Base-by-base conservation (phyloP, 2,797 vertebrate species). In the Rhadinocentrus ornatus region DNA sequence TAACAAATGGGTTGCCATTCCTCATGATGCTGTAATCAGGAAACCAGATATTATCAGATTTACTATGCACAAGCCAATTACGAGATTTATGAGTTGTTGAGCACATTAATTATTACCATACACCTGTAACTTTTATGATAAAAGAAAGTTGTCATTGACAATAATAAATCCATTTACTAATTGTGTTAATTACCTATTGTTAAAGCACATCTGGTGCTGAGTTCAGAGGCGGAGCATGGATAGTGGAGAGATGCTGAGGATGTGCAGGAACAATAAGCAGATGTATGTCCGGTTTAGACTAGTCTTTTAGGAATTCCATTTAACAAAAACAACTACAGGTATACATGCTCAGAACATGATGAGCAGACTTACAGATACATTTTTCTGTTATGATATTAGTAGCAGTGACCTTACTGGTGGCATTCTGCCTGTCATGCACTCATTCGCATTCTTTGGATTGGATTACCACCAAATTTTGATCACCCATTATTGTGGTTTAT, bases 41-140 rank as follows among this genome's bases (percentile, higher is more conserved):
- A 78, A 68, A 71, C 22, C 12, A 55, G 2, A 35, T 27, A 18
- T 0, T 44, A 39, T 55, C 37, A 37, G n/a, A 62, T 60, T 50
- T 60, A 24, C 35, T 27, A 8, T 26, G 20, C 67, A 59, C 6
- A 55, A 4, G 53, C 27, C 27, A 27, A 54, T 54, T 29, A 27
- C 29, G 1, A 26, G 27, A 24, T 54, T 27, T 54, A 16, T 15
- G 1, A 26, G 52, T 54, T 53, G 24, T 5, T 13, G 24, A 13
- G 12, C 52, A 27, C 52, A 11, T n/a, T 29, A 13, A 15, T 4
- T 15, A 54, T 29, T 54, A 7, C 27, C 53, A 54, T 29, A 18
- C 3, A 29, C 27, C 26, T 54, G 53, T 12, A 27, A 18, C 13
- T 54, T 54, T 26, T 10, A 15, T 13, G 26, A 29, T 15, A 7